A percentile compares a stretch with the other conserved stretches of the same genome.
Conservation (phyloP, 2,888 invertebrate genomes). For the Andrena camellia region DNA sequence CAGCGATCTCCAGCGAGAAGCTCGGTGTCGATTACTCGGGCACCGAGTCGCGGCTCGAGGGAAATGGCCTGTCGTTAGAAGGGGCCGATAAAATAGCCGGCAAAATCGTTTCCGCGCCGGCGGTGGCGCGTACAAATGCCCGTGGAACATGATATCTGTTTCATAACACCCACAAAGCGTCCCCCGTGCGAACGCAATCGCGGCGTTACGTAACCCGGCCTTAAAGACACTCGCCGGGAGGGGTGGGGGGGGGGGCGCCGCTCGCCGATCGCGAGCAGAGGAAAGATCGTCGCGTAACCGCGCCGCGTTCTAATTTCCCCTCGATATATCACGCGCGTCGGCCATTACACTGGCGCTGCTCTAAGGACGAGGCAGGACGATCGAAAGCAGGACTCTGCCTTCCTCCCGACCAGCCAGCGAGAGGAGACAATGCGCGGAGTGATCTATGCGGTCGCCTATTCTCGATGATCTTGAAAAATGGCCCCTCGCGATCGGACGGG, state of each 20-base stretch:
- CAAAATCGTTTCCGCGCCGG: slow-evolving; percentile 49
- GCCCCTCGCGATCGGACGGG: slow-evolving; percentile 16
- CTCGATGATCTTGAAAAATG: slow-evolving; percentile 67
- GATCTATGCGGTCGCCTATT: slow-evolving; percentile 59
- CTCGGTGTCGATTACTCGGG: slow-evolving; percentile 53
- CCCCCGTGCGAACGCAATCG: slow-evolving; percentile 83
- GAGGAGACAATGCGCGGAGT: slow-evolving; percentile 53
- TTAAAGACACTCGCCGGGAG: slow-evolving; percentile 61
- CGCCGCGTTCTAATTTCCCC: slow-evolving; percentile 65
- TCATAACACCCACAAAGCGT: slow-evolving; percentile 84
- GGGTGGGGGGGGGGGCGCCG: slow-evolving; percentile 37
- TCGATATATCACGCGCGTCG: slow-evolving; percentile 27
- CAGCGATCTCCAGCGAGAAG: slow-evolving; percentile 6
- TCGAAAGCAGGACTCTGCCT: slow-evolving; percentile 23
- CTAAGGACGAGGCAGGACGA: slow-evolving; percentile 21
- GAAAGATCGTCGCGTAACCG: slow-evolving; percentile 62
- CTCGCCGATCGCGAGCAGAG: slow-evolving; percentile 12
- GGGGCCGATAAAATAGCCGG: slow-evolving; percentile 56
- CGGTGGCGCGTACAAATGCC: slow-evolving; percentile 61
- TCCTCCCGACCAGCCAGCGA: neutral
- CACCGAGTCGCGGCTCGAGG: slow-evolving; percentile 16
- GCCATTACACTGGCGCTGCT: slow-evolving; percentile 2
- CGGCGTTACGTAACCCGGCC: slow-evolving; percentile 77
- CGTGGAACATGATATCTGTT: slow-evolving; percentile 83
- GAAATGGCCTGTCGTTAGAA: slow-evolving; percentile 52